A percentile compares a stretch with the other conserved stretches of the same genome.
phyloP scores from a whole-genome alignment of 2,888 invertebrate species.

The Reticulitermes lucifugus region DNA sequence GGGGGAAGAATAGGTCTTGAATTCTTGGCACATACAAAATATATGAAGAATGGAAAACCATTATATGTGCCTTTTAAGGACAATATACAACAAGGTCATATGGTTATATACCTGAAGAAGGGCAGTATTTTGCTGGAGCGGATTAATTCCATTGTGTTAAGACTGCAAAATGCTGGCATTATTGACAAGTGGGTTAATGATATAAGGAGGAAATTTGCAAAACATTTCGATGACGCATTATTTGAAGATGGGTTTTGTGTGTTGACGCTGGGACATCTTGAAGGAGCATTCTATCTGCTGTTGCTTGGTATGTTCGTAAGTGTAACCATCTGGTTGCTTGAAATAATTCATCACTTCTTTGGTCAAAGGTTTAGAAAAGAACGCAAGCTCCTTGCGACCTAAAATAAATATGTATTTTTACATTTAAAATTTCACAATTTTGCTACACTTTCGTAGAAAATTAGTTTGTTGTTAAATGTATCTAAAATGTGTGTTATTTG shows the following conservation, averaged over 20 bases:
- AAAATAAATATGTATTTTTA: no score
- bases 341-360: background rate
- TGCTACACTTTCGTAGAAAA: no score
- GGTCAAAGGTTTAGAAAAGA: no score
- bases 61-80: slow-evolving; percentile 1
- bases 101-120: background rate
- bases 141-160: background rate
- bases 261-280: background rate
- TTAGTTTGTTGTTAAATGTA: no score
- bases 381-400: no score
- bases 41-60: background rate
- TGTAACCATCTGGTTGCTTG: background rate
- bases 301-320: background rate
- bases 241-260: background rate
- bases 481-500: no score
- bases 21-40: background rate
- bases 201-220: background rate
- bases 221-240: background rate
- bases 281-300: slow-evolving; percentile 3
- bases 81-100: background rate
- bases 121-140: background rate
- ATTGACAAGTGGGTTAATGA: slow-evolving; percentile 12
- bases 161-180: background rate
- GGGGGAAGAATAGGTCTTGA: slow-evolving; percentile 1
- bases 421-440: no score